Conservation (phyloP, 2,888 invertebrate genomes). For the Pasiphila rectangulata region DNA sequence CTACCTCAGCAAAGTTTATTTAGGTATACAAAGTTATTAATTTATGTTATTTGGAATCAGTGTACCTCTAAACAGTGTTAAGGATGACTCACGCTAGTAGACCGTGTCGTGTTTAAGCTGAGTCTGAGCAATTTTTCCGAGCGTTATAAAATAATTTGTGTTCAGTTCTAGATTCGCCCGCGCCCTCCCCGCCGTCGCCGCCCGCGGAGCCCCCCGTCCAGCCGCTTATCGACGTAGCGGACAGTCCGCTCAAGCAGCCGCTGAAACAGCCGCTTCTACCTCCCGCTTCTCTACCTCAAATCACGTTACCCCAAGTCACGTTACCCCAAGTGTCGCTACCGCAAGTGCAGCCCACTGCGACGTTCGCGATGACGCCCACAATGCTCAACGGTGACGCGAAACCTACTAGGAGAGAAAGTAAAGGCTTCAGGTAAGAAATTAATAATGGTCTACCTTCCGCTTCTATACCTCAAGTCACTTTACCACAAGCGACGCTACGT, state of each 20-base stretch:
- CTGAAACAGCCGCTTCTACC: too few species aligned
- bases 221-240: constrained; percentile 19
- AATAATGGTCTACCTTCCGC: too few species aligned
- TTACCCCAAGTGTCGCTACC: constrained; percentile 4
- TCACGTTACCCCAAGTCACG: constrained; percentile 4
- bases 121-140: too few species aligned
- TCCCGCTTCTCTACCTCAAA: constrained; percentile 6
- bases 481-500: too few species aligned
- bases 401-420: constrained; percentile 65
- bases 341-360: constrained; percentile 5
- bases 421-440: constrained; percentile 72
- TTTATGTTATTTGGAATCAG: too few species aligned
- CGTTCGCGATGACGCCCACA: constrained; percentile 30
- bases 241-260: constrained; percentile 19
- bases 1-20: too few species aligned
- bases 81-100: too few species aligned
- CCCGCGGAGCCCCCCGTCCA: constrained; percentile 11
- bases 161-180: constrained; percentile 17
- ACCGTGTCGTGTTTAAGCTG: too few species aligned
- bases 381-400: constrained; percentile 57
- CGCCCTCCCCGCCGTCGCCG: constrained; percentile 2
- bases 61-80: too few species aligned
- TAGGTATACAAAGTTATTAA: too few species aligned
- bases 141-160: too few species aligned
- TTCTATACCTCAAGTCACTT: too few species aligned